These are phyloP conservation scores for Cantharis rustica DNA, from an alignment of 2,888 invertebrate genomes.

Conservation along the genomic window DNA sequence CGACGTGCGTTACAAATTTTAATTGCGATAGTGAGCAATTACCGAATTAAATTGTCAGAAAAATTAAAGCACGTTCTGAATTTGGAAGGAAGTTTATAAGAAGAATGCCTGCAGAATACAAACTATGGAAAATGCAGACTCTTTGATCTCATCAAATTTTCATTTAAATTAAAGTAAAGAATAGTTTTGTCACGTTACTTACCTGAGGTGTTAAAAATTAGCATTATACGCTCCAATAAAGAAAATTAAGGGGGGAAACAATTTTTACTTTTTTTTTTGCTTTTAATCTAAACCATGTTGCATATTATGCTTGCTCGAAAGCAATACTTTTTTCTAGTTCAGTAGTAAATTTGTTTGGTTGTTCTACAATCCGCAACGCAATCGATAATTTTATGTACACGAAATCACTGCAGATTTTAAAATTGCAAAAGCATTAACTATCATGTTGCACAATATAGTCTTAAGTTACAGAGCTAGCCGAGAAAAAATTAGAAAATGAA, in stretches of 20 bases:
- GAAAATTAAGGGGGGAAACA: neutral
- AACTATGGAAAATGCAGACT: neutral
- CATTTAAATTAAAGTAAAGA: slow-evolving; percentile 23
- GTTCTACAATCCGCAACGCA: slow-evolving; percentile 11
- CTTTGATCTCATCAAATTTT: slow-evolving; percentile 25
- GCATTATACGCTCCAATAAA: slow-evolving; percentile 1
- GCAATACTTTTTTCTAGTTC: neutral
- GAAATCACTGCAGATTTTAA: slow-evolving; percentile 10
- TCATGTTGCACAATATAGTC: neutral
- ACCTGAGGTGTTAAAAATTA: slow-evolving; percentile 17
- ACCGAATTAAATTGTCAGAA: neutral
- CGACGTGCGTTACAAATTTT: neutral
- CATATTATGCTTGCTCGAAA: neutral
- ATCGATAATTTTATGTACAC: slow-evolving; percentile 16
- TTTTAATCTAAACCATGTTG: neutral
- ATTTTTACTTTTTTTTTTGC: too few species aligned
- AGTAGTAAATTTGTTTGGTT: neutral
- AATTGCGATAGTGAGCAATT: neutral
- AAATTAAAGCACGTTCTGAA: neutral
- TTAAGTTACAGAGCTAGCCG: neutral
- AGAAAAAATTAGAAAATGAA: neutral
- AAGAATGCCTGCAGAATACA: neutral
- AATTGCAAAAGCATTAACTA: neutral
- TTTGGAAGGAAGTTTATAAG: neutral
- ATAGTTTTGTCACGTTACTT: slow-evolving; percentile 18